Base-by-base conservation (phyloP, 2,888 invertebrate species). In the Neria commutata region DNA sequence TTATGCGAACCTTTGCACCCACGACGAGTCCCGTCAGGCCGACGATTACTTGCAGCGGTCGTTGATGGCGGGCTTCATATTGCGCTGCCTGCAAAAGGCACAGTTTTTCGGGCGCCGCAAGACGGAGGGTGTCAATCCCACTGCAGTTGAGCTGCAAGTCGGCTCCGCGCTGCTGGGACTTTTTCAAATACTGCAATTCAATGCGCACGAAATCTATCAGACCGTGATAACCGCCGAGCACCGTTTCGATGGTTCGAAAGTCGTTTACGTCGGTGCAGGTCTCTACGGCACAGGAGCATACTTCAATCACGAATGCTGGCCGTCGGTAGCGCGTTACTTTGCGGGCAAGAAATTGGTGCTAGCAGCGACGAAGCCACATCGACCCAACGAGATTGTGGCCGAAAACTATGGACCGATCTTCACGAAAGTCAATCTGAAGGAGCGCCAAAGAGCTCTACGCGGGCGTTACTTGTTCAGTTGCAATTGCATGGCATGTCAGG, bases 341-440 rank as follows among this genome's bases (percentile, higher is more conserved):
- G 85, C 87, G 33, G 91, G 91, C 0, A 88, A 87, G 58, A 86
- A 86, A 56, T 87, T 94, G 51, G 86, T 93, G 1, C 83, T 93
- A 1, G 84, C 87, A 8, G 87, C 91, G 0, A 84, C 85, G 0
- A 85, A 90, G 3, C 89, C 91, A 0, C 79, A 92, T 52, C 74
- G 82, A 4, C 79, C 85, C 0, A 90, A 90, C 0, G 89, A 90
- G 42, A 74, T 86, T n/a, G 85, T 93, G 0, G 87, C 89, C 0
- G 94, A 94, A 73, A 93, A 93, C 81, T 94, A 94, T 76, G 94
- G 93, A 0, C 92, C 92, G 0, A 85, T 90, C 68, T 93, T 91
- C 74, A 86, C 85, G 0, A 85, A 87, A 62, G 83, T 82, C 65
- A 79, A 77, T 48, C 69, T 85, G 3, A 78, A 79, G 23, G 86